phyloP scores from a whole-genome alignment of 2,113 vertebrate genomes.

The Puma concolor region DNA sequence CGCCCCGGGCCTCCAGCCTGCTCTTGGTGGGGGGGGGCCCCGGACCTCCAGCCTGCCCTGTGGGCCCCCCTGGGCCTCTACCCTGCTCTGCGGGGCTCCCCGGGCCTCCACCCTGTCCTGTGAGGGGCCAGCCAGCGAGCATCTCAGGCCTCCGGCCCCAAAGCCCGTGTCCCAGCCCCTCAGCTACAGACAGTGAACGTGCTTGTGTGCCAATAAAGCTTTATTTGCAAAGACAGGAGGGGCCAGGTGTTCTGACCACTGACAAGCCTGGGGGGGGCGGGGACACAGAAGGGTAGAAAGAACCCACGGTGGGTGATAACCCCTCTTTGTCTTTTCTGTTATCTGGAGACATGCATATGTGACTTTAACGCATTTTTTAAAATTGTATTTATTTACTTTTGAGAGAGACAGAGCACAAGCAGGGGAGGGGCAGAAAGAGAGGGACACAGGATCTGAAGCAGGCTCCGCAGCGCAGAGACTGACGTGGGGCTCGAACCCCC shows the following conservation, averaged over 20 bases:
- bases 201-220: neutral
- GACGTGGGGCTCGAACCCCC: no score
- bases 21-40: no score
- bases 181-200: fast-evolving
- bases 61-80: no score
- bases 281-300: no score
- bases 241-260: fast-evolving
- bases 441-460: no score
- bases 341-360: fast-evolving
- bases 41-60: neutral
- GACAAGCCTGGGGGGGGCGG: neutral
- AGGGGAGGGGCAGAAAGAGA: no score
- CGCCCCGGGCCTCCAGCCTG: neutral
- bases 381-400: no score
- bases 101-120: neutral
- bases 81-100: no score
- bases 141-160: neutral
- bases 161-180: neutral
- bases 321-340: neutral
- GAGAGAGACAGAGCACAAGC: no score
- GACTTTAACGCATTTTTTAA: fast-evolving
- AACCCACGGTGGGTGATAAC: neutral
- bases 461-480: no score
- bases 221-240: neutral
- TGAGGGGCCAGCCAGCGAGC: no score